Evolutionary conservation across 2,888 invertebrate species (phyloP), one percentile per base, ranked within the genome.

Genomic region (Encarsia formosa): DNA sequence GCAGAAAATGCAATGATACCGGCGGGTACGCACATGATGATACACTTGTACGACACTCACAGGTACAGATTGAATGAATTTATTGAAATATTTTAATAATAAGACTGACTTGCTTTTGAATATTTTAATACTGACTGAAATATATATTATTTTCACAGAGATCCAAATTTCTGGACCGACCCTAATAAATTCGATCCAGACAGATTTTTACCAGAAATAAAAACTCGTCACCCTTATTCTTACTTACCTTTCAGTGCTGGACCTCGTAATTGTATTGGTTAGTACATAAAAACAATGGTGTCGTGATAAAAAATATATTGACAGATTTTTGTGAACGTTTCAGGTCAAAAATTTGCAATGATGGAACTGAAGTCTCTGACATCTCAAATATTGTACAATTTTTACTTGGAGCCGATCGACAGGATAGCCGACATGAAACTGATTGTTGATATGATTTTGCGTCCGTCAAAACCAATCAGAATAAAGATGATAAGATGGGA

Each of bases 371-470:
- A 61, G 37, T 38, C 53, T 8, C 32, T 57, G 1, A 31, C 54
- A n/a, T 54, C 48, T 24, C 35, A 49, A n/a, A 35, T 60, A 26
- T 39, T 61, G n/a, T 49, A 57, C 24, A 43, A 60, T 40, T 61
- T 59, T 20, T 29, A 48, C 4, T 37, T 61, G n/a, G 50, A 58
- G 34, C 52, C 61, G 24, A 52, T 63, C 18, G 61, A 61, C 23
- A 23, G 37, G 2, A 39, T 44, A 1, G 15, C 37, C 2, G 54
- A 58, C 13, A 46, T 59, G 23, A 23, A 19, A 41, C 23, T 58
- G 9, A 35, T 46, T 8, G 50, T 54, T 1, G 59, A 56, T 26
- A 49, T 59, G 5, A 43, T 59, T 2, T 22, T 59, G 5, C 45
- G 59, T 11, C 49, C 57, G 2, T 19, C 24, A 1, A 15, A 56